Evolutionary conservation across 2,888 invertebrate species (phyloP).

Genomic region (Panopea generosa): DNA sequence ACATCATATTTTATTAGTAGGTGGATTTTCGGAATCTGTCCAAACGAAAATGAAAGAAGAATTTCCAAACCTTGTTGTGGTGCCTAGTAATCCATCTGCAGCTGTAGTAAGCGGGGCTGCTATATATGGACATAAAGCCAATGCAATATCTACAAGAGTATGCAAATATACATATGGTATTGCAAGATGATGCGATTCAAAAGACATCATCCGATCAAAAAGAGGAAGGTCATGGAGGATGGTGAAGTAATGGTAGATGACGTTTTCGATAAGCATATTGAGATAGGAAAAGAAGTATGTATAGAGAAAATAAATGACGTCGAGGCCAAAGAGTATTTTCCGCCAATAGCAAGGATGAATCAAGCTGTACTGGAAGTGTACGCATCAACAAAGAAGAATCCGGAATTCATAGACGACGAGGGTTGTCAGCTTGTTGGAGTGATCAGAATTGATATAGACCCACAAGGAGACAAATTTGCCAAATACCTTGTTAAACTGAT

Average conservation of each 20-base stretch:
- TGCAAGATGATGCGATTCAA: slow-evolving; percentile 43
- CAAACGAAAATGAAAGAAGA: slow-evolving; percentile 15
- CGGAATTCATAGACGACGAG: slow-evolving; percentile 27
- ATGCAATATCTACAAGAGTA: slow-evolving; percentile 40
- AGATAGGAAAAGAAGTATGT: slow-evolving; percentile 25
- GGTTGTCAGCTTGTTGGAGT: slow-evolving; percentile 23
- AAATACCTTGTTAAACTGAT: slow-evolving; percentile 42
- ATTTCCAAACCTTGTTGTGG: slow-evolving; percentile 15
- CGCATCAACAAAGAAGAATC: slow-evolving; percentile 30
- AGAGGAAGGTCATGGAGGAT: slow-evolving; percentile 2
- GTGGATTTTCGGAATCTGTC: slow-evolving; percentile 40
- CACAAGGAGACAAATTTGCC: slow-evolving; percentile 27
- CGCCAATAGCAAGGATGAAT: slow-evolving; percentile 18
- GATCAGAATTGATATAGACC: slow-evolving; percentile 10
- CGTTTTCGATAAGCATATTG: slow-evolving; percentile 53
- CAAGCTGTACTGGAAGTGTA: slow-evolving; percentile 47
- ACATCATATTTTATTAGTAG: slow-evolving; percentile 33
- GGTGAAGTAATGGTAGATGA: slow-evolving; percentile 34
- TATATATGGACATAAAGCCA: slow-evolving; percentile 42
- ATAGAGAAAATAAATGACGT: slow-evolving; percentile 15
- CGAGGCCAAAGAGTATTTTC: slow-evolving; percentile 30
- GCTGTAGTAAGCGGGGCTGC: slow-evolving; percentile 60
- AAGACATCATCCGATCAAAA: slow-evolving; percentile 26
- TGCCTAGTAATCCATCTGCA: slow-evolving; percentile 41
- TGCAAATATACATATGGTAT: slow-evolving; percentile 60